Evolutionary conservation across 2,797 vertebrate species (phyloP).

Genomic region (Leptoclinus maculatus): DNA sequence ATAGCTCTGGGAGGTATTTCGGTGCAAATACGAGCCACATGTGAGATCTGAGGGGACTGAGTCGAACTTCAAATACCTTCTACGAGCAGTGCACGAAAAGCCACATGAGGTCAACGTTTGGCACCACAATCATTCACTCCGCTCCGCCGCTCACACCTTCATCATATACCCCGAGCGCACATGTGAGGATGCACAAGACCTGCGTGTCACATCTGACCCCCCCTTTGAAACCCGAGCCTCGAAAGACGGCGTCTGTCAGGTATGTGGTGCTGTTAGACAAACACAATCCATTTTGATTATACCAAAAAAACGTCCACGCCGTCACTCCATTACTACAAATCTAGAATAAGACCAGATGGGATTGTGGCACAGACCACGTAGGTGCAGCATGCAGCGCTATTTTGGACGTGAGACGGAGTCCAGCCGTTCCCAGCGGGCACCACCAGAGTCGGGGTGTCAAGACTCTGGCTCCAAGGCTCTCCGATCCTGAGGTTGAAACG

Average conservation of each 20-base stretch:
- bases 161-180: slow-evolving; percentile 34
- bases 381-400: slow-evolving; percentile 9
- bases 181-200: slow-evolving; percentile 35
- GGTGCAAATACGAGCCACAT: slow-evolving; percentile 76
- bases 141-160: slow-evolving; percentile 58
- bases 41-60: slow-evolving; percentile 69
- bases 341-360: slow-evolving; percentile 71
- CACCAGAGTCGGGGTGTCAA: slow-evolving; percentile 14
- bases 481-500: slow-evolving; percentile 25
- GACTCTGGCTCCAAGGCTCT: slow-evolving; percentile 30
- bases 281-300: slow-evolving; percentile 57
- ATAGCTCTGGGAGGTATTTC: slow-evolving; percentile 71
- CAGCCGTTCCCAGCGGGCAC: slow-evolving; percentile 61
- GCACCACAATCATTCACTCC: slow-evolving; percentile 57
- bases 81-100: slow-evolving; percentile 50
- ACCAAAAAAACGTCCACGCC: slow-evolving; percentile 37
- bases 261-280: slow-evolving; percentile 36
- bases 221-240: slow-evolving; percentile 58
- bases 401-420: slow-evolving; percentile 41
- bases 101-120: slow-evolving; percentile 71
- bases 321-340: slow-evolving; percentile 45
- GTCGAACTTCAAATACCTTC: slow-evolving; percentile 72
- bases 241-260: slow-evolving; percentile 23
- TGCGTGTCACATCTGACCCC: slow-evolving; percentile 38
- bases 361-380: slow-evolving; percentile 12